Evolutionary conservation across 2,797 vertebrate genomes (phyloP), one percentile per base, ranked within the genome.

Genomic region (Crossoptilon crossoptilon): DNA sequence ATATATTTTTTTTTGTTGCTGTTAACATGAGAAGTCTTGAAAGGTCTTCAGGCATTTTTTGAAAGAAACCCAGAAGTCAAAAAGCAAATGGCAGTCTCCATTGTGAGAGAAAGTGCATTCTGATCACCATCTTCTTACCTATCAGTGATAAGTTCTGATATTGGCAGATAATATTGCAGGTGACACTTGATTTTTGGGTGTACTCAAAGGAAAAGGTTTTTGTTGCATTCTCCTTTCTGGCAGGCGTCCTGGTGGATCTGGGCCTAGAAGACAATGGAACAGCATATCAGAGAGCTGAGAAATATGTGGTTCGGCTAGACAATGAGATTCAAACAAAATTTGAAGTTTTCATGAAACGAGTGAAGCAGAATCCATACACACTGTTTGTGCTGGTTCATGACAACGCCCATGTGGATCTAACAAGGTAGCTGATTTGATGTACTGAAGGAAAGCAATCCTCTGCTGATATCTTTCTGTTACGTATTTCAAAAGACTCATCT

Each of bases 381-480:
- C 97, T 99, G 90, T 99, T 99, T 95, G 99, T 99, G 95, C 98
- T 99, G 82, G 99, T 99, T 80, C 99, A 99, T 48, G 99, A 99
- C 97, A 99, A 99, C 97, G 98, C 99, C 3, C 99, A 99, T 0
- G 98, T 99, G 23, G 99, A 99, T 97, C 97, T 99, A 93, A 99
- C 99, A 44, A 99, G 99, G 99, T 99, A 97, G 93, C 79, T 95
- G 87, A 74, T 91, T 92, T 60, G 18, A 6, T 88, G 58, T 92
- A 56, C 88, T 67, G 60, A 68, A 55, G 31, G 17, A 75, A 60
- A 87, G 23, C 29, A 7, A 33, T 78, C 51, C 49, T 88, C 51
- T 92, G 24, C 9, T 12, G 7, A 26, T 41, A 39, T 67, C 21
- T 91, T 44, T 19, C 35, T 1, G 0, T 67, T 48, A 49, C 19